Percentiles rank a stretch among this genome's conserved stretches.
Conservation (phyloP, 2,888 invertebrate species). For the Drosophila formosana region DNA sequence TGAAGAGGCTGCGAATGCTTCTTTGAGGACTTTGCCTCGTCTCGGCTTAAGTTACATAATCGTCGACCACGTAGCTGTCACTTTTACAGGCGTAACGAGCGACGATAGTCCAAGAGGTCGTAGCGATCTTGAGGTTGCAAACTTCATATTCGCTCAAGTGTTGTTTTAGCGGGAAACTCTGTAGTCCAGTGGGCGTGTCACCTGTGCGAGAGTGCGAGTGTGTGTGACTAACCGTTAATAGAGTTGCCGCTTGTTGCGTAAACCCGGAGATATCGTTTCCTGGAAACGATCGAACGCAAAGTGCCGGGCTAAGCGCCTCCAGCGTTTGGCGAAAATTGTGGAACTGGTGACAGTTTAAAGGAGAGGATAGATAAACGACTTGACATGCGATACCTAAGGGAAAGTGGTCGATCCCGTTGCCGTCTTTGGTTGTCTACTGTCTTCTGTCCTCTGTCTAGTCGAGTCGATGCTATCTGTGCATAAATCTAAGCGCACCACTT, state of each 20-base stretch:
- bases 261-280: slow-evolving; percentile 52
- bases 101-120: slow-evolving; percentile 31
- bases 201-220: slow-evolving; percentile 64
- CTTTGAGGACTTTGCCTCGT: slow-evolving; percentile 33
- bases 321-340: slow-evolving; percentile 44
- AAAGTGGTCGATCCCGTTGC: slow-evolving; percentile 55
- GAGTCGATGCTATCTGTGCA: slow-evolving; percentile 62
- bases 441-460: slow-evolving; percentile 17
- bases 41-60: slow-evolving; percentile 74
- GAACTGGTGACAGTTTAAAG: slow-evolving; percentile 64
- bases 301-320: slow-evolving; percentile 58
- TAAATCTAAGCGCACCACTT: slow-evolving; percentile 71
- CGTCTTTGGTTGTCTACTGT: not conserved
- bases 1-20: slow-evolving; percentile 64
- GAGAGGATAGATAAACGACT: slow-evolving; percentile 37
- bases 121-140: slow-evolving; percentile 60
- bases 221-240: slow-evolving; percentile 66
- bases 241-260: slow-evolving; percentile 60
- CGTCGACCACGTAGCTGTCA: slow-evolving; percentile 27
- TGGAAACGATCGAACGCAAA: slow-evolving; percentile 52
- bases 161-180: slow-evolving; percentile 72
- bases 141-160: slow-evolving; percentile 66
- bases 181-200: slow-evolving; percentile 58
- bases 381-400: slow-evolving; percentile 70
- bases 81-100: slow-evolving; percentile 36